These are phyloP conservation scores for Antheraea yamamai DNA, from an alignment of 2,888 invertebrate genomes.

Conservation along the genomic window DNA sequence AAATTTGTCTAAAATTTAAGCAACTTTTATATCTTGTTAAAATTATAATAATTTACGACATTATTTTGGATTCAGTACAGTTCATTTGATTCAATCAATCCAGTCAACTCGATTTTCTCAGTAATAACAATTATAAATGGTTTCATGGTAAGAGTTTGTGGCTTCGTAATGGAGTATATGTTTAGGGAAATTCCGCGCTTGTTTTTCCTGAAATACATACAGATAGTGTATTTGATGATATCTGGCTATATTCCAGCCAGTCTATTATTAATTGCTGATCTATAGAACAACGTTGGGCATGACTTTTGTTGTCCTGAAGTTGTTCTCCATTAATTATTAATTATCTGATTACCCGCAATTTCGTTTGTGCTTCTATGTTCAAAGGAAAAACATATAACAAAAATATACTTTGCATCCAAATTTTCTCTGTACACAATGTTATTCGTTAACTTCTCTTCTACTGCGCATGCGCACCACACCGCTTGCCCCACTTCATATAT, in stretches of 20 bases:
- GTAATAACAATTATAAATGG: background rate
- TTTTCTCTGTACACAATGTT: no score
- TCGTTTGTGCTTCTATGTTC: no score
- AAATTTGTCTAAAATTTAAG: no score
- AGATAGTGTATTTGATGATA: slow-evolving; percentile 35
- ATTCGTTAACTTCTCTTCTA: no score
- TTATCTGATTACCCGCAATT: no score
- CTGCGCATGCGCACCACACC: no score
- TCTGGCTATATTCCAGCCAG: slow-evolving; percentile 54
- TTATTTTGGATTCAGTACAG: background rate
- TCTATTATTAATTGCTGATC: slow-evolving; percentile 57
- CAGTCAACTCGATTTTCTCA: background rate
- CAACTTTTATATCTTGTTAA: no score
- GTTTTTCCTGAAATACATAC: slow-evolving; percentile 43
- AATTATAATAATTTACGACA: no score
- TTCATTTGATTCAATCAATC: background rate
- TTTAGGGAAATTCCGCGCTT: slow-evolving; percentile 41
- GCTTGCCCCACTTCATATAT: no score
- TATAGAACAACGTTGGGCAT: slow-evolving; percentile 38
- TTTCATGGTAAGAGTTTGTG: slow-evolving; percentile 36
- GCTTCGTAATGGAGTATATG: slow-evolving; percentile 44
- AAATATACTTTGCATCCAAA: no score
- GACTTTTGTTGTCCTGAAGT: background rate
- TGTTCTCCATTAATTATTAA: background rate
- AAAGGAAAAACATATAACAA: no score